A percentile compares a stretch with the other conserved stretches of the same genome.
Conservation (phyloP, 1,140 invertebrate genomes). For the Atopsyche davidsoni region DNA sequence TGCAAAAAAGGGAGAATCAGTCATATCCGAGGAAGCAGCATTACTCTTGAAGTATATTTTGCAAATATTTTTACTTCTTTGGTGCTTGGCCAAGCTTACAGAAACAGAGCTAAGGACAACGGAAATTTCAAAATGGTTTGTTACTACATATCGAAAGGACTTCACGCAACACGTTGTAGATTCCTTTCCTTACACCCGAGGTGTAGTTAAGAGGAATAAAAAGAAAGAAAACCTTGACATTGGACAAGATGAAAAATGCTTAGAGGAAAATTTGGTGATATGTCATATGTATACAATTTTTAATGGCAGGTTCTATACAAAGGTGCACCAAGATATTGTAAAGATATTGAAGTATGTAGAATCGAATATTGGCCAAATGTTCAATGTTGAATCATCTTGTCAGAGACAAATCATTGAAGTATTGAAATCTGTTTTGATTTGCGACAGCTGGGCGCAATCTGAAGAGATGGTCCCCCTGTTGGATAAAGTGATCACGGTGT, state of each 20-base stretch:
- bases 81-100: slow-evolving; percentile 45
- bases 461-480: slow-evolving; percentile 38
- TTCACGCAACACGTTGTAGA: slow-evolving; percentile 48
- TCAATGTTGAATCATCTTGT: slow-evolving; percentile 28
- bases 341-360: slow-evolving; percentile 44
- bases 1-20: slow-evolving; percentile 37
- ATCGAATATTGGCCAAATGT: slow-evolving; percentile 36
- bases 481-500: slow-evolving; percentile 40
- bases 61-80: slow-evolving; percentile 51
- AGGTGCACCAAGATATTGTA: slow-evolving; percentile 35
- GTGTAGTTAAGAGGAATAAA: slow-evolving; percentile 32
- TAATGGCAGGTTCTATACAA: slow-evolving; percentile 40
- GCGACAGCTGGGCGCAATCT: slow-evolving; percentile 37
- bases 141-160: slow-evolving; percentile 43
- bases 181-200: slow-evolving; percentile 50
- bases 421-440: slow-evolving; percentile 39
- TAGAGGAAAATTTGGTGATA: slow-evolving; percentile 48
- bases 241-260: slow-evolving; percentile 41
- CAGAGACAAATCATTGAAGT: slow-evolving; percentile 38
- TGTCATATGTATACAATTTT: slow-evolving; percentile 47
- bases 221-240: slow-evolving; percentile 20
- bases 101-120: slow-evolving; percentile 34
- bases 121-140: slow-evolving; percentile 44
- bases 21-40: slow-evolving; percentile 51
- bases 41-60: slow-evolving; percentile 51